These are phyloP conservation scores for Agelas oroides DNA, from an alignment of 37 sponge, comb jelly and placozoan genomes.

Conservation along the genomic window DNA sequence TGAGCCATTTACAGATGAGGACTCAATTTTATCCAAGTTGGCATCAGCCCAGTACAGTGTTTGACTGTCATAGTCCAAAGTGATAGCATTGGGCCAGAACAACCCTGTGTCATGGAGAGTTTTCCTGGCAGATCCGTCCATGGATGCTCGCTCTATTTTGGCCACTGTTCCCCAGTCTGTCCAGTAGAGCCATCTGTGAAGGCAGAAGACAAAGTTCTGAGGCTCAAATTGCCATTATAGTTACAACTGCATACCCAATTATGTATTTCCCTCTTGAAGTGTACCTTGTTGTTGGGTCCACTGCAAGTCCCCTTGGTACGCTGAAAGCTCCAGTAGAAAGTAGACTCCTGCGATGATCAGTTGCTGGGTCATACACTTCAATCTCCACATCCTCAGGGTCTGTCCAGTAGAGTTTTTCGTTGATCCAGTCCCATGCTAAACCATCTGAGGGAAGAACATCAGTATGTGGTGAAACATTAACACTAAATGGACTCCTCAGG, in stretches of 20 bases:
- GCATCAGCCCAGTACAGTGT: slow-evolving; percentile 84
- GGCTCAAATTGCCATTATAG: too few relatives aligned
- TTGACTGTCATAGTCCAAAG: slow-evolving; percentile 53
- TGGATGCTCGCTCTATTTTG: slow-evolving; percentile 14
- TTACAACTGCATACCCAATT: neutral
- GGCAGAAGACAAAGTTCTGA: neutral
- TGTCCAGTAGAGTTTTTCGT: slow-evolving; percentile 34
- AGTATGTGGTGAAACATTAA: too few relatives aligned
- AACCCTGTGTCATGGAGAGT: slow-evolving; percentile 30
- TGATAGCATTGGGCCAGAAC: slow-evolving; percentile 55
- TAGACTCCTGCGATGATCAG: neutral
- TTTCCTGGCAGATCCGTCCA: slow-evolving; percentile 12
- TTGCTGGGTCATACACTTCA: slow-evolving; percentile 3
- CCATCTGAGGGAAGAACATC: neutral
- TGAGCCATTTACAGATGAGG: slow-evolving; percentile 36
- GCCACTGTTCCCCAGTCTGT: slow-evolving; percentile 47
- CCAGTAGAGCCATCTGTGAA: slow-evolving; percentile 61
- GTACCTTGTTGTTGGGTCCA: slow-evolving; percentile 60
- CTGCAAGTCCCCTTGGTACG: slow-evolving; percentile 26
- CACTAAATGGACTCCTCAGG: too few relatives aligned
- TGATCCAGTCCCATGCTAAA: slow-evolving; percentile 36
- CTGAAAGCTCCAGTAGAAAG: neutral
- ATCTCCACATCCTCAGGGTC: neutral
- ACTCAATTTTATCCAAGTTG: slow-evolving; percentile 30
- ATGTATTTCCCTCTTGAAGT: neutral